Base-by-base conservation (phyloP, 2,113 vertebrate genomes). In the Sebastes fasciatus region DNA sequence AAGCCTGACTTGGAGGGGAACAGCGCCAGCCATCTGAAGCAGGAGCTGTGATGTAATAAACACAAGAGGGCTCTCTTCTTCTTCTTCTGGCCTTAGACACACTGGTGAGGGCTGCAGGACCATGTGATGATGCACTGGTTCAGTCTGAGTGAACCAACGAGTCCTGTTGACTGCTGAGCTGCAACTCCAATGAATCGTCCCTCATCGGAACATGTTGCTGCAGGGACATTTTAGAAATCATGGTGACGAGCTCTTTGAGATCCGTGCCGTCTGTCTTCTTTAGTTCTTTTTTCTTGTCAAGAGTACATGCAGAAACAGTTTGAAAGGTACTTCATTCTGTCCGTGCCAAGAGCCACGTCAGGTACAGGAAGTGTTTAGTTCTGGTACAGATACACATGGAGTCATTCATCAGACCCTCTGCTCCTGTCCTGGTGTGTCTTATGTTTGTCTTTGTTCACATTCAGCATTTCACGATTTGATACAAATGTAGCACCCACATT, bases 11-110 rank as follows among this genome's bases (percentile, higher is more conserved):
- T 94, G 75, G 95, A 96, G 60, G 95, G 93, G 51, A 98, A 96
- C 83, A 92, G 84, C 21, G 95, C 96, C 0, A 89, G 93, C 58
- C 89, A 74, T 60, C 55, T 77, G 46, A 96, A 95, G 58, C 95
- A 95, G 76, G 98, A 99, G 26, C 96, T 99, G 88, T 99, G 90
- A 97, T 49, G 21, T 40, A 19, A 4, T 6, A 66, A 34, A 17
- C 0, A 1, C 19, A 5, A 5, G 21, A n/a, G 34, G 10, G 3
- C 48, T 43, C 19, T n/a, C 40, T 34, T 4, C n/a, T 13, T 9
- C 26, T 9, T 23, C 7, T 54, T 57, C 26, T 62, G 65, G 14
- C 45, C 55, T 73, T 1, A 68, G 42, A 48, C 48, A 6, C 42
- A 19, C 11, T 64, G 63, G 12, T 8, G 17, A 57, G 23, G 49